These are phyloP conservation scores for Lampropteryx suffumata DNA, from an alignment of 2,888 invertebrate genomes.

Conservation along the genomic window DNA sequence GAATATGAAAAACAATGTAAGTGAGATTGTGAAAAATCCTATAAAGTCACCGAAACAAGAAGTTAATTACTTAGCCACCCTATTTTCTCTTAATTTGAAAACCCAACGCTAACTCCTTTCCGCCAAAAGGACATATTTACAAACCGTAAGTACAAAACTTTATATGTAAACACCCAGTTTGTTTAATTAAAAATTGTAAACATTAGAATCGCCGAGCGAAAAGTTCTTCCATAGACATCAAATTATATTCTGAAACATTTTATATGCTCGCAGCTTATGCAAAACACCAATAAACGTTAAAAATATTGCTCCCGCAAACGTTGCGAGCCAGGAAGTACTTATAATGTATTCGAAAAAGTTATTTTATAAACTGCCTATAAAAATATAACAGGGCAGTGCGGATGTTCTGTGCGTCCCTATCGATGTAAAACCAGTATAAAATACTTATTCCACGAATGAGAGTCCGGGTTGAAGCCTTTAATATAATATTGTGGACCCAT, in stretches of 20 bases:
- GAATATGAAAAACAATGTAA: too few relatives aligned
- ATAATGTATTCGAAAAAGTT: conserved; percentile 74
- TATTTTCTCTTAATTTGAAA: conserved; percentile 9
- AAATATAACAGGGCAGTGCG: conserved; percentile 70
- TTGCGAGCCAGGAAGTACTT: conserved; percentile 55
- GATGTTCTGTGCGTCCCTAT: conserved; percentile 67
- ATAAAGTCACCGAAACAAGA: background rate
- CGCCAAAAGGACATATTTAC: conserved; percentile 4
- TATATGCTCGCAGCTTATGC: conserved; percentile 55
- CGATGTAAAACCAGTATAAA: conserved; percentile 61
- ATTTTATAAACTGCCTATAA: conserved; percentile 76
- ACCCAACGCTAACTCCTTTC: background rate
- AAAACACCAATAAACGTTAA: conserved; percentile 73
- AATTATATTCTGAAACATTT: conserved; percentile 42
- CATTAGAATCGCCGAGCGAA: conserved; percentile 9
- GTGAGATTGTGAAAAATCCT: too few relatives aligned
- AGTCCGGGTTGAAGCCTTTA: conserved; percentile 55
- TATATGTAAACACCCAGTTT: conserved; percentile 9
- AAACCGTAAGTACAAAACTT: conserved; percentile 13
- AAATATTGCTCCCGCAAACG: conserved; percentile 67
- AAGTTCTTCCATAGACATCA: conserved; percentile 36
- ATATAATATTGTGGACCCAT: conserved; percentile 62
- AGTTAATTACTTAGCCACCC: conserved; percentile 6
- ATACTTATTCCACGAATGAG: conserved; percentile 42
- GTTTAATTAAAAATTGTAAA: conserved; percentile 17